Conservation (phyloP, 92 coral and sea anemone genomes). For the Montipora capitata region DNA sequence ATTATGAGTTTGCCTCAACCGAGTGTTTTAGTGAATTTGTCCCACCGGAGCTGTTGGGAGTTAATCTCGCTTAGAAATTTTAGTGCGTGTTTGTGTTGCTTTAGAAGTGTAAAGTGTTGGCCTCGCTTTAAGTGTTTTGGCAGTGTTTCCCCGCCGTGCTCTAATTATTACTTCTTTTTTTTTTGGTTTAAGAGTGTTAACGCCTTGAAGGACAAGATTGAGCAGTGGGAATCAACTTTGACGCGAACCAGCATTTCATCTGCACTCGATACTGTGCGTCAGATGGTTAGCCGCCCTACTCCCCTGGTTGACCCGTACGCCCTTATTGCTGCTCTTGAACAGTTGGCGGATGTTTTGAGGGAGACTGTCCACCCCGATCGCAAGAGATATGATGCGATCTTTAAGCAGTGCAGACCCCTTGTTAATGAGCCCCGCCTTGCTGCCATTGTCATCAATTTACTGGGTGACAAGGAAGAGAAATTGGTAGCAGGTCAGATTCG, state of each 20-base stretch:
- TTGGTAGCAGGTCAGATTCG: conserved; percentile 1
- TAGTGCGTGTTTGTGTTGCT: too few species aligned
- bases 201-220: too few species aligned
- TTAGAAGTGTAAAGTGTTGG: too few species aligned
- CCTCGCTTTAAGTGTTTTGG: neutral
- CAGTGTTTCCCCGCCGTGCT: neutral
- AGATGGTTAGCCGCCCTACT: too few species aligned
- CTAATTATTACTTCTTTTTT: neutral
- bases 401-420: too few species aligned
- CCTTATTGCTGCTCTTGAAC: conserved; percentile 31
- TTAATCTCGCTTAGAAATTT: too few species aligned
- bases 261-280: neutral
- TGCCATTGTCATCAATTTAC: neutral
- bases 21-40: neutral
- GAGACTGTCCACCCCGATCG: conserved; percentile 23
- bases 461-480: conserved; percentile 6
- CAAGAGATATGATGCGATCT: conserved; percentile 20
- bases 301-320: too few species aligned
- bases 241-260: neutral
- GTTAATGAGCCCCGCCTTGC: neutral
- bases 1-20: too few species aligned
- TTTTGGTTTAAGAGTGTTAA: too few species aligned
- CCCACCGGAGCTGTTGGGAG: neutral
- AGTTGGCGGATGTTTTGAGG: conserved; percentile 37
- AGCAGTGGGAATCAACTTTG: neutral